phyloP scores from a whole-genome alignment of 1,140 invertebrate species.

The Micrasema longulum region DNA sequence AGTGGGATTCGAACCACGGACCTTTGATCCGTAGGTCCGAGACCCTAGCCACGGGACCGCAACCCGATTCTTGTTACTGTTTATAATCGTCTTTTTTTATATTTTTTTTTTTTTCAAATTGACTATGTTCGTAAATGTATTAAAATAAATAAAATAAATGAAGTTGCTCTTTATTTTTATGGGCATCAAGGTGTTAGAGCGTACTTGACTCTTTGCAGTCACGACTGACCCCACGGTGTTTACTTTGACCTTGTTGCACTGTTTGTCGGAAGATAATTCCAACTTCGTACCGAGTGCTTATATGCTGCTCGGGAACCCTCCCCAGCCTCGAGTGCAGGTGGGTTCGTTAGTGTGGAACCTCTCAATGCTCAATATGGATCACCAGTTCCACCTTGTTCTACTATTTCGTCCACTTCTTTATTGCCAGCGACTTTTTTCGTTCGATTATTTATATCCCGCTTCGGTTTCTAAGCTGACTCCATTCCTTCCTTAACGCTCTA shows the following conservation, averaged over 20 bases:
- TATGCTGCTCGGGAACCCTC: no score
- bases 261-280: neutral
- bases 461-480: neutral
- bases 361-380: neutral
- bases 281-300: neutral
- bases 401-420: neutral
- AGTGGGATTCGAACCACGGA: no score
- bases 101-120: no score
- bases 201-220: neutral
- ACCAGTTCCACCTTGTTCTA: neutral
- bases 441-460: neutral
- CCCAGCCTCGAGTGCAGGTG: neutral
- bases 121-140: neutral
- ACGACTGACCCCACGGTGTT: conserved; percentile 16
- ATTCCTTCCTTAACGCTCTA: conserved; percentile 1
- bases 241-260: conserved; percentile 9
- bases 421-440: no score
- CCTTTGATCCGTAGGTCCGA: no score
- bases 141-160: neutral
- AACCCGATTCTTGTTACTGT: no score
- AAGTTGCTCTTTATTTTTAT: no score
- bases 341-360: neutral
- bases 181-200: neutral
- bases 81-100: no score
- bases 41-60: no score